phyloP scores from a whole-genome alignment of 1,140 invertebrate genomes.

The Drosophila tsacasi region DNA sequence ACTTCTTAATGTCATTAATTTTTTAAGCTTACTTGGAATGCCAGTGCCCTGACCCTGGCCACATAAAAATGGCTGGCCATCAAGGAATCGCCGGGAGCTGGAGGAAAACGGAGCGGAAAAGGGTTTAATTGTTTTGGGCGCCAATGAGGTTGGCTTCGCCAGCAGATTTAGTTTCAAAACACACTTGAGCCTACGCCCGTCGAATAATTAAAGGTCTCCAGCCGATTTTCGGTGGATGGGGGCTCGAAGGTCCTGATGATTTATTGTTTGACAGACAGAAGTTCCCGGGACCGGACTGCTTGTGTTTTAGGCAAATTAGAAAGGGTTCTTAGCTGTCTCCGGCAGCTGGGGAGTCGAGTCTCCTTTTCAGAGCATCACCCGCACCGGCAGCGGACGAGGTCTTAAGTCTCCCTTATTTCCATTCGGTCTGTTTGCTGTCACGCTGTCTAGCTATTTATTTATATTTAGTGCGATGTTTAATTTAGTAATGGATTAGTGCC shows the following conservation, averaged over 20 bases:
- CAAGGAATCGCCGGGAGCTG: slow-evolving; percentile 37
- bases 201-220: slow-evolving; percentile 69
- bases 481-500: slow-evolving; percentile 80
- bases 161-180: slow-evolving; percentile 78
- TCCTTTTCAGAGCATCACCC: slow-evolving; percentile 21
- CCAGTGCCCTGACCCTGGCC: slow-evolving; percentile 32
- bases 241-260: slow-evolving; percentile 56
- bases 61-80: slow-evolving; percentile 72
- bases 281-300: slow-evolving; percentile 36
- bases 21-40: slow-evolving; percentile 82
- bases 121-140: slow-evolving; percentile 81
- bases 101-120: slow-evolving; percentile 44
- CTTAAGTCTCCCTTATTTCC: slow-evolving; percentile 11
- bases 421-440: slow-evolving; percentile 73
- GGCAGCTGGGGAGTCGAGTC: slow-evolving; percentile 28
- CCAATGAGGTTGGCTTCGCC: slow-evolving; percentile 39
- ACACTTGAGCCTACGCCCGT: slow-evolving; percentile 73
- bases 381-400: slow-evolving; percentile 1
- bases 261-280: slow-evolving; percentile 78
- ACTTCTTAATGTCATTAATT: slow-evolving; percentile 83
- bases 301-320: slow-evolving; percentile 73
- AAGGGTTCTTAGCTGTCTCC: slow-evolving; percentile 72
- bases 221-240: neutral
- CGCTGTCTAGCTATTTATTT: slow-evolving; percentile 82
- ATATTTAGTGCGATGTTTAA: slow-evolving; percentile 81